These are phyloP conservation scores for Myotis yumanensis DNA, from an alignment of 2,113 vertebrate species.

Conservation along the genomic window DNA sequence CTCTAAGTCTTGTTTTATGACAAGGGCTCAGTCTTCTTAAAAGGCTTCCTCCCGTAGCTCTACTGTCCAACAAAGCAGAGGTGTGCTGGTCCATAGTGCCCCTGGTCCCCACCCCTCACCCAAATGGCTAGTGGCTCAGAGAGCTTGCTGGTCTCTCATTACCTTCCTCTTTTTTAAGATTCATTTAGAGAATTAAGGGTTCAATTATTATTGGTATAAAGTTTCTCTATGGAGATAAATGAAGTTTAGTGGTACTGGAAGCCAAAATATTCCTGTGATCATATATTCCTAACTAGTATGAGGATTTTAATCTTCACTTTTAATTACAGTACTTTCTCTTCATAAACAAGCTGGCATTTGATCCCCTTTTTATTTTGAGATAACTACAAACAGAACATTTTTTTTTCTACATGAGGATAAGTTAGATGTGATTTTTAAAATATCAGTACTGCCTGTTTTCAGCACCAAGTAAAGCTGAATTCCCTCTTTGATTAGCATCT, in stretches of 20 bases:
- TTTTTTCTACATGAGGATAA: not conserved
- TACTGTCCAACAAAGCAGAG: not conserved
- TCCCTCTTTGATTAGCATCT: not conserved
- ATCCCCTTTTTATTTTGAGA: conserved; percentile 34
- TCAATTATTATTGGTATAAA: not conserved
- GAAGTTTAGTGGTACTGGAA: not conserved
- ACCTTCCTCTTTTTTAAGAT: not conserved
- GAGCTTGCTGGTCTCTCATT: not conserved
- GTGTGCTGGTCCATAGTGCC: not conserved
- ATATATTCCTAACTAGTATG: not conserved
- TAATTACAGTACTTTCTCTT: conserved; percentile 30
- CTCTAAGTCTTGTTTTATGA: not conserved
- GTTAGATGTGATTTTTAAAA: conserved; percentile 13
- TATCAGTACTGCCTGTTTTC: conserved; percentile 4
- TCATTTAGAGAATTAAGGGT: not conserved
- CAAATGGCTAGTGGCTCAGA: not conserved
- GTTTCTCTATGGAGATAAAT: not conserved
- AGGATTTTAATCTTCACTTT: conserved; percentile 47
- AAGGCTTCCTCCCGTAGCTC: not conserved
- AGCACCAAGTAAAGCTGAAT: not conserved
- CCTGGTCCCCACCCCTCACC: not conserved
- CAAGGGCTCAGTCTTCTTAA: not conserved
- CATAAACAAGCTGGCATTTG: conserved; percentile 19
- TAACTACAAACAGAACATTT: not conserved
- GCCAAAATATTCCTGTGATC: conserved; percentile 17